phyloP scores from a whole-genome alignment of 2,797 vertebrate species.

The Sebastes iracundus region DNA sequence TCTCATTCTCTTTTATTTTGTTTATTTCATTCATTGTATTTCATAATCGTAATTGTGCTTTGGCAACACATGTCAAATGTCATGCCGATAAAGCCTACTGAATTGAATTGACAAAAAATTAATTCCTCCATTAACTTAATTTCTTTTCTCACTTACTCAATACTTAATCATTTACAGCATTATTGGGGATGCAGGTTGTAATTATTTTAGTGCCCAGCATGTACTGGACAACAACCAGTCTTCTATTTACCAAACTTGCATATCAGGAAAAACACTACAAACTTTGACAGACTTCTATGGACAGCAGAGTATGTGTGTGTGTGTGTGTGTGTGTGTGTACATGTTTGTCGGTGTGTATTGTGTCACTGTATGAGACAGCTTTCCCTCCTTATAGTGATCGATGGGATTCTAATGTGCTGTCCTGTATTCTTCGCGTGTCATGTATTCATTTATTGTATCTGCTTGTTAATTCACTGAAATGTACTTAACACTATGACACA shows the following conservation, averaged over 20 bases:
- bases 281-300: not conserved
- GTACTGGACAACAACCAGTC: not conserved
- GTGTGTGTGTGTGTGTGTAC: not conserved
- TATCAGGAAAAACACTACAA: not conserved
- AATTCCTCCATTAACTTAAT: not conserved
- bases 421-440: not conserved
- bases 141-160: not conserved
- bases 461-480: conserved; percentile 58
- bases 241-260: not conserved
- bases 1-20: too few species aligned
- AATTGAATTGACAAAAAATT: not conserved
- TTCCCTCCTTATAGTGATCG: not conserved
- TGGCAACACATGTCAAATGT: too few species aligned
- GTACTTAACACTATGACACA: conserved; percentile 51
- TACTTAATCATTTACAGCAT: not conserved
- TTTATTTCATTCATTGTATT: too few species aligned
- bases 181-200: not conserved
- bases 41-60: too few species aligned
- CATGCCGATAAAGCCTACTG: too few species aligned
- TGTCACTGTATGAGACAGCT: not conserved
- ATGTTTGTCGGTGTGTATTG: not conserved
- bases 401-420: conserved; percentile 1
- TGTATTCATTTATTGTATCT: conserved; percentile 21
- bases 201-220: not conserved
- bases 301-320: not conserved